Evolutionary conservation across 35 echinoderm and acorn worm genomes (phyloP).

Genomic region (Acanthaster planci): DNA sequence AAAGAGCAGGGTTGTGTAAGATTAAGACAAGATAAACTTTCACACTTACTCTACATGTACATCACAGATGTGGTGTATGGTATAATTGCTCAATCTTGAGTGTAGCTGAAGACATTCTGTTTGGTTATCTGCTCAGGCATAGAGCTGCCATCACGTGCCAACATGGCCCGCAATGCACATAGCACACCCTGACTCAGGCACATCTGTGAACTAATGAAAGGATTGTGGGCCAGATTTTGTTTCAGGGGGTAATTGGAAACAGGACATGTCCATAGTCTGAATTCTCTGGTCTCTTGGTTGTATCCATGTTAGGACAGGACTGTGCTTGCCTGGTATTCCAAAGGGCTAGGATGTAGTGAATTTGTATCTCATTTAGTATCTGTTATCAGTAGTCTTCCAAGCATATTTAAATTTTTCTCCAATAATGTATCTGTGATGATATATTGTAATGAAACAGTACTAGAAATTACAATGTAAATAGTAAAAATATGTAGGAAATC

Average conservation of each 20-base stretch:
- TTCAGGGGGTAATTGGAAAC: constrained; percentile 16
- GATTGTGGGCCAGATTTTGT: constrained; percentile 3
- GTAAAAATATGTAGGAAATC: no score
- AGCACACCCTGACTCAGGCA: no score
- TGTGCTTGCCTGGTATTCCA: constrained; percentile 11
- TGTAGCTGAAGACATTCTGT: neutral
- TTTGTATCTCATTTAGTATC: no score
- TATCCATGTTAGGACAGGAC: constrained; percentile 12
- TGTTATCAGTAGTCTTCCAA: no score
- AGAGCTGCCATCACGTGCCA: neutral
- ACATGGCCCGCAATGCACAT: neutral
- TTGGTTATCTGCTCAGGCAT: neutral
- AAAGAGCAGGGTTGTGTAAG: no score
- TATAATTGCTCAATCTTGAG: neutral
- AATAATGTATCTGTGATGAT: no score
- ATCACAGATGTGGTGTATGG: no score
- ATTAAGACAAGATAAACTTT: no score
- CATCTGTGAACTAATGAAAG: constrained; percentile 10
- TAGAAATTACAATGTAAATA: no score
- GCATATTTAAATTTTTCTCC: no score
- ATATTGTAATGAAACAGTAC: no score
- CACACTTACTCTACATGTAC: no score
- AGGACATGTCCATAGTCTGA: neutral
- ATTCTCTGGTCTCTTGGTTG: neutral
- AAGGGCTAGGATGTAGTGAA: neutral